Base-by-base conservation (phyloP, 2,888 invertebrate genomes). In the Chelonus formosanus region DNA sequence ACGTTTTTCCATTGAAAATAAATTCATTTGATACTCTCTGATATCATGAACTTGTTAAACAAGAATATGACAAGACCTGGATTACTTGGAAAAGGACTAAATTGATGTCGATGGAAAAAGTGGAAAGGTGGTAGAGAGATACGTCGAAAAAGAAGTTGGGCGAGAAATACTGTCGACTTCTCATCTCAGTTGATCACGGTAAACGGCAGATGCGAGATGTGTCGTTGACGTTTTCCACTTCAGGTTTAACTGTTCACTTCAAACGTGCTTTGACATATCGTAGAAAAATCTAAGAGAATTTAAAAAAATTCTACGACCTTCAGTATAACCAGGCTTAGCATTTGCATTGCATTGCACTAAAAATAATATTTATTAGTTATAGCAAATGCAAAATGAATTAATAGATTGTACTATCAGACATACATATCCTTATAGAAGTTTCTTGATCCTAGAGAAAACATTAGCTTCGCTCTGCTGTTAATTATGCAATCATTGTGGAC, bases 161-260 rank as follows among this genome's bases (percentile, higher is more conserved):
- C 40, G 64, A 57, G 67, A 56, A 60, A 63, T 48, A 56, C 50
- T 58, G 45, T 52, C 20, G 20, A 20, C 43, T 57, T 35, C 36
- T 67, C 44, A 59, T 57, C 40, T 67, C 44, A 53, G 63, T 69
- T 20, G 20, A 20, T 65, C 65, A 62, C 61, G 67, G 70, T 70
- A 64, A 71, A 71, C 75, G 76, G 78, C 80, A 80, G 80, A 80
- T 80, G 80, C 76, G 75, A 78, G 78, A 77, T 68, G 75, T 73
- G 65, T 6, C 63, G 71, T 67, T 69, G 69, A 70, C 70, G 63
- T 69, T 71, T 74, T 64, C 70, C 73, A 69, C 63, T 61, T 60
- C 71, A 69, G 71, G 69, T 68, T 71, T 53, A 53, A 44, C 34
- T 44, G 50, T 44, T 8, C 44, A 40, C 36, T 5, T 40, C 43